Evolutionary conservation across 30 jellyfish, hydroid and myxozoan species (phyloP), one percentile per base, ranked within the genome.

Genomic region (Pelagia noctiluca): DNA sequence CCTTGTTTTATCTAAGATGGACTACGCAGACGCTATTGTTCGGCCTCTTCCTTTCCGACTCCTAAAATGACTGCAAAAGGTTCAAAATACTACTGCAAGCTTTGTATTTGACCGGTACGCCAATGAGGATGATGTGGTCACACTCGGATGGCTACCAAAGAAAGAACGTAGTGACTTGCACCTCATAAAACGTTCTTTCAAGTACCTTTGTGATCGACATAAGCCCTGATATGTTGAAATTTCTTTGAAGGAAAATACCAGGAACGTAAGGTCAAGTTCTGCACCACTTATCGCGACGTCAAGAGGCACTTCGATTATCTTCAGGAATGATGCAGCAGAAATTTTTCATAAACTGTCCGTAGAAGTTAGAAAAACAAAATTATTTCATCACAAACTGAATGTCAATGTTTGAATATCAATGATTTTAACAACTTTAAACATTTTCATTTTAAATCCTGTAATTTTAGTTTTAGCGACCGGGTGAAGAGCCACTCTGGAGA

Each of bases 51-150:
- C 89, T 13, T 35, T 63, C 21, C 25, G 33, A 35, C 82, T 46
- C n/a, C 83, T 23, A 37, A 78, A 78, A 63, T 71, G 89, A 61
- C 71, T 78, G 25, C 82, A 78, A 30, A 54, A 77, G 47, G 65
- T 87, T 25, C 92, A 78, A 77, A 74, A 78, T 68, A 76, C 75
- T 67, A 70, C 90, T 78, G 92, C 92, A 42, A 66, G 88, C 34
- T 76, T 77, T 69, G 96, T 78, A 34, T 53, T 71, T 42, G 93
- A 89, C 49, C 78, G 82, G 24, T 86, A 75, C 83, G 72, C 80
- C 54, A 76, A 66, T n/a, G 66, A 35, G 66, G 67, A 76, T 30
- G 85, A 75, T 33, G 68, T 74, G 75, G n/a, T 65, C 0, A 76
- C 61, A 48, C 60, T 75, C 22, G 86, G 60, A 28, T 73, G 95